Evolutionary conservation across 2,797 vertebrate species (phyloP).

Genomic region (Benthosema pterotum): DNA sequence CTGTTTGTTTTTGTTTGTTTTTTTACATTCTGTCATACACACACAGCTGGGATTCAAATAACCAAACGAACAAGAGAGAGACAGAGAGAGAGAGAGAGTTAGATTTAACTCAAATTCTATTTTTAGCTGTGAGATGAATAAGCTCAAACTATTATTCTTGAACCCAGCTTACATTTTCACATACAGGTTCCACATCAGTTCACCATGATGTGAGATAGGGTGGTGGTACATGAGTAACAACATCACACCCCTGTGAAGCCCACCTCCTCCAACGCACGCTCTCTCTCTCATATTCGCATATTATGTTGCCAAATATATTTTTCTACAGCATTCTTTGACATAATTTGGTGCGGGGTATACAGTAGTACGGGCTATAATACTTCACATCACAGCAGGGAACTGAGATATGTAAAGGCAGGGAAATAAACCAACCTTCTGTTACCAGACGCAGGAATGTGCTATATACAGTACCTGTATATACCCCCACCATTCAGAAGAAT

Average conservation of each 20-base stretch:
- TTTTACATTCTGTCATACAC: constrained; percentile 40
- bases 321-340: constrained; percentile 30
- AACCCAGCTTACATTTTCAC: constrained; percentile 41
- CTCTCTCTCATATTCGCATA: constrained; percentile 22
- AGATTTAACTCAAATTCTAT: background rate
- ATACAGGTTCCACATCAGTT: constrained; percentile 16
- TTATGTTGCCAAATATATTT: constrained; percentile 38
- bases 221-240: constrained; percentile 18
- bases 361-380: no score
- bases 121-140: constrained; percentile 27
- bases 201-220: constrained; percentile 1
- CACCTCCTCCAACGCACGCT: constrained; percentile 6
- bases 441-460: constrained; percentile 49
- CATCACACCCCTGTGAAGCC: constrained; percentile 15
- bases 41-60: constrained; percentile 38
- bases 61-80: constrained; percentile 49
- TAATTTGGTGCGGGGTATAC: constrained; percentile 21
- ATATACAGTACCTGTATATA: no score
- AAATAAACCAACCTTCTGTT: constrained; percentile 42
- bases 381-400: constrained; percentile 30
- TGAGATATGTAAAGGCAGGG: constrained; percentile 14
- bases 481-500: constrained; percentile 20
- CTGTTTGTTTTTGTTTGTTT: constrained; percentile 8
- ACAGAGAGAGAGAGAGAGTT: background rate
- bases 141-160: constrained; percentile 25